A percentile compares a stretch with the other conserved stretches of the same genome.
These are phyloP conservation scores for Enteromius afrohamiltoni DNA, from an alignment of 2,797 vertebrate species.

Conservation along the genomic window DNA sequence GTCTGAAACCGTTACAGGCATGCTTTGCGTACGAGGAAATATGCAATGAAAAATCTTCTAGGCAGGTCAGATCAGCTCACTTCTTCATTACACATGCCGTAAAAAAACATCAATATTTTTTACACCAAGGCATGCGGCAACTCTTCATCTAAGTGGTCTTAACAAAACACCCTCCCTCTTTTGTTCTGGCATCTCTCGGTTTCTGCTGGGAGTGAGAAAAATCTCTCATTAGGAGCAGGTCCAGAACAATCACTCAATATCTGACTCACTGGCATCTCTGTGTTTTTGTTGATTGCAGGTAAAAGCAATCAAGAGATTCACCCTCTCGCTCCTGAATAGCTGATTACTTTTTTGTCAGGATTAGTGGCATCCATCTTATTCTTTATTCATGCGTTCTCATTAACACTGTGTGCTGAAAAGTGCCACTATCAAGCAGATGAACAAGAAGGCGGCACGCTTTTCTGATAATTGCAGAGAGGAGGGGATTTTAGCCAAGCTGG, in stretches of 20 bases:
- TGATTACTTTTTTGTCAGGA: constrained; percentile 48
- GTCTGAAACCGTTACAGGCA: background rate
- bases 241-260: constrained; percentile 49
- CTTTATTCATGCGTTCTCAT: constrained; percentile 49
- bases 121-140: background rate
- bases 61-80: constrained; percentile 1
- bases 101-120: constrained; percentile 22
- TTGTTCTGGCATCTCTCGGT: constrained; percentile 27
- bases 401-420: constrained; percentile 48
- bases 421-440: constrained; percentile 42
- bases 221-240: constrained; percentile 46
- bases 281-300: constrained; percentile 47
- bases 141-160: constrained; percentile 35
- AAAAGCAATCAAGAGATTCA: constrained; percentile 54
- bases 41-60: background rate
- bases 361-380: constrained; percentile 47
- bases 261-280: constrained; percentile 42
- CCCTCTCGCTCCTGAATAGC: constrained; percentile 12
- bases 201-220: constrained; percentile 22
- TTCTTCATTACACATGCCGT: background rate
- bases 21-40: background rate
- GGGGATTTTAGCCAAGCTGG: constrained; percentile 49
- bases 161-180: constrained; percentile 17
- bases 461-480: constrained; percentile 58
- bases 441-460: constrained; percentile 27